Evolutionary conservation across 2,888 invertebrate genomes (phyloP).

Genomic region (Caenorhabditis sp.): DNA sequence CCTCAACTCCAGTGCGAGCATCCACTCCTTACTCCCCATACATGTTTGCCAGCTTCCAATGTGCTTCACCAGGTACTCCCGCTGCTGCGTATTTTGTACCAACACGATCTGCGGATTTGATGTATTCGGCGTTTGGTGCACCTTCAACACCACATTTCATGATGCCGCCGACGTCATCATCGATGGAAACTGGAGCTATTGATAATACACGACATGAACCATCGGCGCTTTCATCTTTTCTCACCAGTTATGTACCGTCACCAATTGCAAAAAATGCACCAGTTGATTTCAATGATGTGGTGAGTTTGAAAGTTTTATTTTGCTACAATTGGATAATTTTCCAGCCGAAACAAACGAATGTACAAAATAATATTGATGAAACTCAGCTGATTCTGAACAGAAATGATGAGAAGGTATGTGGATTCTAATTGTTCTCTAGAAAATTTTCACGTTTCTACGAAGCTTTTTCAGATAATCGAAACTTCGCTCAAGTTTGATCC

Average conservation of each 20-base stretch:
- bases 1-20: neutral
- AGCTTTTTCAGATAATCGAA: conserved; percentile 10
- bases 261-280: conserved; percentile 28
- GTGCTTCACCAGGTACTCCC: neutral
- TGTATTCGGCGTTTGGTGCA: neutral
- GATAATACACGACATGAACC: neutral
- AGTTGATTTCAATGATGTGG: conserved; percentile 11
- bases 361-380: conserved; percentile 8
- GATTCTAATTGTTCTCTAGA: neutral
- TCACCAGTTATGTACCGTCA: conserved; percentile 27
- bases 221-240: conserved; percentile 15
- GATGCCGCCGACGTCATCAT: neutral
- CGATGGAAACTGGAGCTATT: conserved; percentile 2
- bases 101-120: neutral
- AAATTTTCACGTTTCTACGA: neutral
- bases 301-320: neutral
- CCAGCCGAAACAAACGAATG: neutral
- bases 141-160: neutral
- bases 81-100: neutral
- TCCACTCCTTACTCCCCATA: neutral
- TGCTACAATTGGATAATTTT: too few species aligned
- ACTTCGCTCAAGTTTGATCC: conserved; percentile 16
- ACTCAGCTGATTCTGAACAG: neutral
- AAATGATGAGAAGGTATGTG: neutral
- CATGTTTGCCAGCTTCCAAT: neutral